A percentile compares a stretch with the other conserved stretches of the same genome.
phyloP scores from a whole-genome alignment of 2,113 vertebrate species.

The Rostratula benghalensis region DNA sequence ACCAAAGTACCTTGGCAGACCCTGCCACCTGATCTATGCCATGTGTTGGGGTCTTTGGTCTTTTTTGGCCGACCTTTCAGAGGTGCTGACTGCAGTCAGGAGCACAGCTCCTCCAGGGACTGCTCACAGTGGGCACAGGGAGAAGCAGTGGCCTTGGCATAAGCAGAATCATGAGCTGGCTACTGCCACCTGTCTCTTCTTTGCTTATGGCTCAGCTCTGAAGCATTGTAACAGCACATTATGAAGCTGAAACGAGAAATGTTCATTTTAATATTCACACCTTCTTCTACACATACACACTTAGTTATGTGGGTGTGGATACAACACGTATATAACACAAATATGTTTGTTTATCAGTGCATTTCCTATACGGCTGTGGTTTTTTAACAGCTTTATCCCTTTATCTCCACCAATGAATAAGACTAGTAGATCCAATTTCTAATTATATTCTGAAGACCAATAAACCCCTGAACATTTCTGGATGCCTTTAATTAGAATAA shows the following conservation, averaged over 20 bases:
- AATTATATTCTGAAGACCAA: not conserved
- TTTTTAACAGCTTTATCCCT: not conserved
- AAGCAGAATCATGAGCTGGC: not conserved
- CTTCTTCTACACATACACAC: not conserved
- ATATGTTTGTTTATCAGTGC: not conserved
- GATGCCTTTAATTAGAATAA: not conserved
- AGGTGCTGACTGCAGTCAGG: not conserved
- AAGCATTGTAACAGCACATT: not conserved
- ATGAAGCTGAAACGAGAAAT: not conserved
- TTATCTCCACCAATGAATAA: not conserved
- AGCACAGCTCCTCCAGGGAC: not conserved
- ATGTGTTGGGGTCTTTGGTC: not conserved
- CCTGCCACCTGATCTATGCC: not conserved
- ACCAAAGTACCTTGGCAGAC: not conserved
- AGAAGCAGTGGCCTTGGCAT: not conserved
- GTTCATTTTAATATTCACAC: not conserved
- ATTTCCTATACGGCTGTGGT: not conserved
- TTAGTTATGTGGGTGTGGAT: not conserved
- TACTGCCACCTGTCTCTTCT: not conserved
- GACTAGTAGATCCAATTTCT: not conserved
- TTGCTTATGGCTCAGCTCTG: not conserved
- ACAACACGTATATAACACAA: not conserved
- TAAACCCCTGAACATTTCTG: not conserved
- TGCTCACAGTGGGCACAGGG: fast-evolving
- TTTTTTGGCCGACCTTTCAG: not conserved